Base-by-base conservation (phyloP, 64 coral and sea anemone species). In the Cladopsammia gracilis region DNA sequence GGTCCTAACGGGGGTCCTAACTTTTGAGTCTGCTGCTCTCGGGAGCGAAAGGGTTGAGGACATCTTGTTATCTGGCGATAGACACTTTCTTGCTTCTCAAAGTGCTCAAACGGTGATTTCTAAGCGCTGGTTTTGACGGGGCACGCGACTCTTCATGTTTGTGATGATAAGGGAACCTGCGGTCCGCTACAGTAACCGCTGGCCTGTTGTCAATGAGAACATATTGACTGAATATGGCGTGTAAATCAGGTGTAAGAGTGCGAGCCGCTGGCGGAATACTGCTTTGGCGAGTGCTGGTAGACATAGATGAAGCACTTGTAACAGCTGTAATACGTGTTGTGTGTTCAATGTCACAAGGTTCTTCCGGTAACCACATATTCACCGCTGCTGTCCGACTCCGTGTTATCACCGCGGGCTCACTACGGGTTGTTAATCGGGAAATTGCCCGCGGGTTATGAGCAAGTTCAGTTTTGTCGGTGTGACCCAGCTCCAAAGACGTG, bases 201-300 rank as follows among this genome's bases (percentile, higher is more conserved):
- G 80, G 80, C 20, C 61, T 84, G 46, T 47, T 67, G 62, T 84
- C 61, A 84, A 84, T 20, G 15, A 50, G 5, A 25, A 94, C 53
- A 60, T 97, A 97, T n/a, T 97, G 92, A 58, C 89, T 94, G 5
- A 97, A 91, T 26, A 97, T 97, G 50, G 83, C 82, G 87, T 97
- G 96, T 47, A 97, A 74, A 43, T 94, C 96, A 14, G 92, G 96
- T 11, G 92, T 94, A 7, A 87, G 81, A 3, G 96, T 88, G 10
- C 96, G 89, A 18, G 75, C 88, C 11, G 78, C 82, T 19, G 76
- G 52, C 4, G 96, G 96, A 48, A 97, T 59, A 67, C 46, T 91
- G 47, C 43, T 78, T 77, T 34, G 82, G 64, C 44, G 45, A 45
- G 42, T 84, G 43, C 61, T 60, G 12, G 16, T 20, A 23, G 42